Percentiles rank a stretch among this genome's conserved stretches.
Conservation (phyloP, 2,797 vertebrate genomes). For the Macrochelys suwanniensis region DNA sequence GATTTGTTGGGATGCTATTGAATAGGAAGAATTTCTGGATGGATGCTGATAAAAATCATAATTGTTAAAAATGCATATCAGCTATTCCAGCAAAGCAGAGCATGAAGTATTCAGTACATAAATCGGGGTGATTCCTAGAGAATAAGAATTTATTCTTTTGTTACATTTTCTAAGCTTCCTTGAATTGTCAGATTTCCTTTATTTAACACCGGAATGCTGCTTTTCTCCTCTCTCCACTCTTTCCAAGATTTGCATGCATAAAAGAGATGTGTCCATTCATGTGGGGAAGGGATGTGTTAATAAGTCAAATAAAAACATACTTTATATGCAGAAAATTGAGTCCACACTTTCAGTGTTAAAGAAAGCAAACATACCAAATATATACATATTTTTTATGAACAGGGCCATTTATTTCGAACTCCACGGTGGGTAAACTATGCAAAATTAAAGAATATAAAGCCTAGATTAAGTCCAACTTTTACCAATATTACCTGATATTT, state of each 20-base stretch:
- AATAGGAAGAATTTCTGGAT: background rate
- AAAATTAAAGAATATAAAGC: conserved; percentile 32
- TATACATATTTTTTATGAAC: conserved; percentile 30
- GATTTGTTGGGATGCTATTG: background rate
- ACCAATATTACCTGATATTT: background rate
- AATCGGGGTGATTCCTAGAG: background rate
- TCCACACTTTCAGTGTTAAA: conserved; percentile 42
- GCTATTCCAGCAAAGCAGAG: background rate
- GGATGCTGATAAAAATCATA: background rate
- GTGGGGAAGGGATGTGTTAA: background rate
- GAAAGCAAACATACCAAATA: conserved; percentile 4
- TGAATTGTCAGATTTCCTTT: background rate
- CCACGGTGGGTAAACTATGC: background rate
- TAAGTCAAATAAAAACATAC: conserved; percentile 36
- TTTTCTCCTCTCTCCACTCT: background rate
- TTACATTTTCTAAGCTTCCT: background rate
- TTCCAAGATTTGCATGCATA: conserved; percentile 2
- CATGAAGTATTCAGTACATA: rapidly evolving
- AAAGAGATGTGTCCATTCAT: background rate
- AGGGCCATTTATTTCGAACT: conserved; percentile 11
- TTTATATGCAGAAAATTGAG: background rate
- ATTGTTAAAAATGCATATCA: background rate
- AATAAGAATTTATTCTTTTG: background rate
- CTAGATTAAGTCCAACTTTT: background rate
- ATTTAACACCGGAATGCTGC: background rate